Base-by-base conservation (phyloP, 2,888 invertebrate species). In the Crematogaster levior region DNA sequence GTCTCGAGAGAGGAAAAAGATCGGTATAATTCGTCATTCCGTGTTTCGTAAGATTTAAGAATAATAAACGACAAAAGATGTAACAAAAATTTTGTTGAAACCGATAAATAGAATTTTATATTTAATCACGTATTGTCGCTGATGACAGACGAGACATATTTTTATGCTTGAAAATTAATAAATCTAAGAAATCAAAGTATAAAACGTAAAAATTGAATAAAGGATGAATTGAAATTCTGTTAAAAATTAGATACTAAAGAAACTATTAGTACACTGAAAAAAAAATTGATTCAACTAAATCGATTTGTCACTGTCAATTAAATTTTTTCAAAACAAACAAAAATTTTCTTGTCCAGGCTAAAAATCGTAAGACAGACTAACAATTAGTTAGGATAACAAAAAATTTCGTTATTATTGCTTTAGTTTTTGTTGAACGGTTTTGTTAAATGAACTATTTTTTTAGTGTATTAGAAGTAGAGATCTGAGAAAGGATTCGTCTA, bases 21-120 rank as follows among this genome's bases (percentile, higher is more conserved):
- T 37, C 21, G 18, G 51, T 51, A 85, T 88, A 88, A 88, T 85
- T 88, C 88, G 82, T 82, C 73, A 86, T 80, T 72, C 48, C n/a
- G 51, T 12, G 66, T 21, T 56, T 81, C 73, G 63, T 27, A 46
- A 3, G 40, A 61, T 86, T 88, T 88, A 86, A 79, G 40, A 27
- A 7, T 43, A 27, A 30, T 9, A 30, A n/a, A n/a, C 12, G 12
- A 18, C 5, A 3, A 53, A 9, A 21, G 24, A 12, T 40, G 27
- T n/a, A 9, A 72, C 7, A n/a, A 7, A 72, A 56, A 40, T 40
- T 18, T 7, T 27, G n/a, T 56, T 7, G 1, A 2, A n/a, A 72
- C 5, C 18, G 56, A 37, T 34, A 51, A n/a, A n/a, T 21, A 24
- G 3, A 18, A 72, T 40, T 72, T 70, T 37, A 15, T 72, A 40